A percentile compares a stretch with the other conserved stretches of the same genome.
Evolutionary conservation across 2,888 invertebrate species (phyloP).

Genomic region (Oscheius sp.): DNA sequence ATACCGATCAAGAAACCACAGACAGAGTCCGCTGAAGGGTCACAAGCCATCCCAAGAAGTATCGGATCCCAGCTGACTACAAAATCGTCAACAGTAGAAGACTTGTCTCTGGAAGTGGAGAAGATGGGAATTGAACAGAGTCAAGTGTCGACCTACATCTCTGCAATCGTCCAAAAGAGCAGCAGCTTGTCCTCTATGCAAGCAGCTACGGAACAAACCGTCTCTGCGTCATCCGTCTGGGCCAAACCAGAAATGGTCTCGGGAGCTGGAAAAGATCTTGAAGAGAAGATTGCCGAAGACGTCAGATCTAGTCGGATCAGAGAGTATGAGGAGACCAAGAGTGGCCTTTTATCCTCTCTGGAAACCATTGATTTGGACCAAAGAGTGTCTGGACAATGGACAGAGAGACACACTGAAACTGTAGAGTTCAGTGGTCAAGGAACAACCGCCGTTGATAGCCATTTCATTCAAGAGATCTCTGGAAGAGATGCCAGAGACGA

Average conservation of each 20-base stretch:
- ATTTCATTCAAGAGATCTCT: background rate
- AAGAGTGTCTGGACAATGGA: background rate
- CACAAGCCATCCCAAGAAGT: conserved; percentile 14
- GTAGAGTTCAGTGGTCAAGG: background rate
- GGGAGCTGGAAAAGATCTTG: background rate
- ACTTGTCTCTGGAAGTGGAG: background rate
- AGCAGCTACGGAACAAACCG: conserved; percentile 5
- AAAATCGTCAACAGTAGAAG: conserved; percentile 1
- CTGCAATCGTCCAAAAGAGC: background rate
- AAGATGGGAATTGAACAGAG: background rate
- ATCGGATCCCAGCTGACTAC: background rate
- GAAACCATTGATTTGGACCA: conserved; percentile 9
- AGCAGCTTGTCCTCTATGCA: conserved; percentile 3
- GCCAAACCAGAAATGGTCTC: conserved; percentile 1
- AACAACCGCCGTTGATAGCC: background rate
- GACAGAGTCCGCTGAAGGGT: conserved; percentile 39
- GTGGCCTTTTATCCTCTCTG: background rate
- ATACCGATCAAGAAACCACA: conserved; percentile 42
- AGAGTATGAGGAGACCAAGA: conserved; percentile 3
- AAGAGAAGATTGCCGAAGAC: conserved; percentile 8
- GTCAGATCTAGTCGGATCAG: conserved; percentile 10
- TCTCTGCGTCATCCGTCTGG: conserved; percentile 1
- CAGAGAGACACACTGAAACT: background rate
- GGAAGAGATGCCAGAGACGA: conserved; percentile 34
- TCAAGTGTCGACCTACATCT: background rate